phyloP scores from a whole-genome alignment of 35 echinoderm and acorn worm genomes.

The Diadema setosum region DNA sequence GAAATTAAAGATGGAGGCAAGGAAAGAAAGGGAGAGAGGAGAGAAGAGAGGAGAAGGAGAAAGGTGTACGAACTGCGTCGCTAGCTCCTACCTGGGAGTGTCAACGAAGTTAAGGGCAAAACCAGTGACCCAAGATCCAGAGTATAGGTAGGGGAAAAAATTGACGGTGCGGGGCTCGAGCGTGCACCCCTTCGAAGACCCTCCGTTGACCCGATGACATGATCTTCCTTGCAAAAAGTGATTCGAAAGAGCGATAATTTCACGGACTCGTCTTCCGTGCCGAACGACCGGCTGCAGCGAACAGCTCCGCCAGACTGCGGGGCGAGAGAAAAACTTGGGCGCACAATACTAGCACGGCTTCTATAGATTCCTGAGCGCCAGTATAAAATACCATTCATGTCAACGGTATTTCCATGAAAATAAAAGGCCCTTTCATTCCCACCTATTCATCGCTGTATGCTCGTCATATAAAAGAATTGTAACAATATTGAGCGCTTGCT shows the following conservation, averaged over 20 bases:
- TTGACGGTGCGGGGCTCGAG: background rate
- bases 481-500: slow-evolving; percentile 29
- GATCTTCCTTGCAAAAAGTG: background rate
- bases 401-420: slow-evolving; percentile 19
- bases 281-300: background rate
- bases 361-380: background rate
- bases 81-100: background rate
- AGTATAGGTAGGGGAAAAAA: background rate
- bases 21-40: background rate
- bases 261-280: background rate
- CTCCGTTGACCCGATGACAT: background rate
- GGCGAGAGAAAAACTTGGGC: background rate
- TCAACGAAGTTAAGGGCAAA: background rate
- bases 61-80: no score
- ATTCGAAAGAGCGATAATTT: slow-evolving; percentile 1
- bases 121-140: background rate
- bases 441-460: background rate
- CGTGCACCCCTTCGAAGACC: background rate
- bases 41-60: background rate
- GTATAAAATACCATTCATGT: slow-evolving; percentile 20
- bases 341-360: background rate
- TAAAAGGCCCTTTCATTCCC: background rate
- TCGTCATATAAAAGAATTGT: slow-evolving; percentile 23
- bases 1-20: background rate
- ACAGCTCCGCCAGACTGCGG: background rate